These are phyloP conservation scores for Protobothrops flavoviridis DNA, from an alignment of 2,113 vertebrate genomes.

Conservation along the genomic window DNA sequence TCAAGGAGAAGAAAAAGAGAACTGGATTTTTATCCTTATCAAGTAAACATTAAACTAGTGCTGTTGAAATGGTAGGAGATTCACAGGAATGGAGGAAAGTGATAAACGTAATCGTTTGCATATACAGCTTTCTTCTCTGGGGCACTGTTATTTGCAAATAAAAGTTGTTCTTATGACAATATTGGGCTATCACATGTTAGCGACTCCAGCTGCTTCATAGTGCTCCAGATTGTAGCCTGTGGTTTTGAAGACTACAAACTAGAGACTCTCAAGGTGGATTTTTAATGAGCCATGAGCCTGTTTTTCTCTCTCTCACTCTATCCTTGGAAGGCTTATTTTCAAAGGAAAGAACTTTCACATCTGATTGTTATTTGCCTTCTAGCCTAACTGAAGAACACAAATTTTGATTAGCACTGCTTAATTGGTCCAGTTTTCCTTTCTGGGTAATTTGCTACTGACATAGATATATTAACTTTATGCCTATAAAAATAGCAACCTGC, in stretches of 20 bases:
- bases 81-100: not conserved
- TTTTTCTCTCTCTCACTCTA: not conserved
- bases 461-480: not conserved
- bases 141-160: not conserved
- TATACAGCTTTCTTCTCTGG: not conserved
- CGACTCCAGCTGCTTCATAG: not conserved
- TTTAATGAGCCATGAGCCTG: not conserved
- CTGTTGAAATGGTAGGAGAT: not conserved
- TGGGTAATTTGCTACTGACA: not conserved
- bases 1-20: not conserved
- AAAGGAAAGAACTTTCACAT: not conserved
- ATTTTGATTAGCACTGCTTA: not conserved
- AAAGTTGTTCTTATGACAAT: not conserved
- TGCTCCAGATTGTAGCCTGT: not conserved
- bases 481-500: not conserved
- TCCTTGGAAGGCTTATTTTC: not conserved
- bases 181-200: not conserved
- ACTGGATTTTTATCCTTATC: not conserved
- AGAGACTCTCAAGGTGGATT: not conserved
- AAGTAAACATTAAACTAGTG: not conserved
- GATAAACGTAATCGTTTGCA: not conserved
- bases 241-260: not conserved
- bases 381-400: not conserved
- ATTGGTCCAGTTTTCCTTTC: not conserved
- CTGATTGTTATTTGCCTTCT: not conserved